phyloP scores from a whole-genome alignment of 2,113 vertebrate species.

The Phyllostomus hastatus region DNA sequence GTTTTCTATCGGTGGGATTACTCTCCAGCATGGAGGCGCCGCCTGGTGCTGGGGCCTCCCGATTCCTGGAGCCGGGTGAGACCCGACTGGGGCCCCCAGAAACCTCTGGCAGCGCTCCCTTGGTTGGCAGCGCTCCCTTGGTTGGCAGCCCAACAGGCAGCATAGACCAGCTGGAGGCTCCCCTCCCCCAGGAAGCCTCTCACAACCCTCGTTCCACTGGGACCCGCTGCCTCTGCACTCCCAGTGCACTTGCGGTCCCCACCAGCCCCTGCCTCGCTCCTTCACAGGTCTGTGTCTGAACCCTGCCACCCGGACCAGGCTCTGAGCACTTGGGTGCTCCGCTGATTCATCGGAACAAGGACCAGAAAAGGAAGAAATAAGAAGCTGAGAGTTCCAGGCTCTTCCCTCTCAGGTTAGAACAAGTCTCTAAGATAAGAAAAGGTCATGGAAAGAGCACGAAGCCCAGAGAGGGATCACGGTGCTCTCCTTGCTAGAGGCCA shows the following conservation, averaged over 20 bases:
- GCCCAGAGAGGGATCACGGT: background rate
- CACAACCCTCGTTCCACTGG: background rate
- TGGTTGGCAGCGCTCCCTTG: background rate
- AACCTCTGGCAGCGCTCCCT: too few relatives aligned
- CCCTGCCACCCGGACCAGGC: background rate
- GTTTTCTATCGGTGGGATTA: background rate
- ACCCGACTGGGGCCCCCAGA: background rate
- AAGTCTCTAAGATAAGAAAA: background rate
- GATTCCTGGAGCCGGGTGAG: background rate
- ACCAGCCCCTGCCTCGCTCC: background rate
- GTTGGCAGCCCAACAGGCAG: background rate
- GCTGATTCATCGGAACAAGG: background rate
- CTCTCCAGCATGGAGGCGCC: background rate
- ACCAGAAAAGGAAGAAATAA: background rate
- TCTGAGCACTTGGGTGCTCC: too few relatives aligned
- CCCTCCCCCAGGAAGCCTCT: background rate
- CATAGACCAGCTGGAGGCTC: background rate
- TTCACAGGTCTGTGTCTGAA: background rate
- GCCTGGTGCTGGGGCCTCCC: too few relatives aligned
- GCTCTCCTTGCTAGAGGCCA: background rate
- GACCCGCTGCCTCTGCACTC: background rate
- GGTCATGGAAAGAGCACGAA: background rate
- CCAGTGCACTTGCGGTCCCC: rapidly evolving
- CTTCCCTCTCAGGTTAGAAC: background rate
- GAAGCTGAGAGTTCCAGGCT: background rate